Conservation (phyloP, 2,888 invertebrate genomes). For the Callinectes sapidus region DNA sequence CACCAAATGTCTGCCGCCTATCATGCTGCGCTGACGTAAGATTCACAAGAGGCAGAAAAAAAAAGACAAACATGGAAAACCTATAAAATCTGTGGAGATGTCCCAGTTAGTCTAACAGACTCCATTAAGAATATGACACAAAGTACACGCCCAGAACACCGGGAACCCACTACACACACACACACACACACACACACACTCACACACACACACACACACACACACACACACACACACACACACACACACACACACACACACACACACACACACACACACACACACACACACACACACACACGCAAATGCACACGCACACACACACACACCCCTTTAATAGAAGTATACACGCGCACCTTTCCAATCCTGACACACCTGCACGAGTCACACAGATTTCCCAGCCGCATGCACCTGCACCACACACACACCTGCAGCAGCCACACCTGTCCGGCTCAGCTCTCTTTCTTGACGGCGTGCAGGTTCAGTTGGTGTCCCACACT, state of each 20-base stretch:
- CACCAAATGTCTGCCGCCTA: constrained; percentile 48
- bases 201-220: constrained; percentile 16
- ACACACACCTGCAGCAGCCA: neutral
- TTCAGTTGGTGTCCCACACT: neutral
- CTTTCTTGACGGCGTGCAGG: neutral
- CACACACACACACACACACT: neutral
- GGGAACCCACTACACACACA: constrained; percentile 17
- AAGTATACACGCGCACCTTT: neutral
- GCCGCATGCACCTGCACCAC: constrained; percentile 22
- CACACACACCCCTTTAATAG: neutral
- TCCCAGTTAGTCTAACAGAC: constrained; percentile 45
- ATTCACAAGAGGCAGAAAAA: constrained; percentile 49
- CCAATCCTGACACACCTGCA: neutral
- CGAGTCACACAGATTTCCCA: constrained; percentile 15
- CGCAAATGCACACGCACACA: neutral
- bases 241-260: constrained; percentile 32
- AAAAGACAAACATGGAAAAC: constrained; percentile 52
- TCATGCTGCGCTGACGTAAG: constrained; percentile 40
- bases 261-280: neutral
- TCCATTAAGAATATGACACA: constrained; percentile 45
- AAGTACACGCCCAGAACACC: constrained; percentile 34
- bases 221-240: constrained; percentile 9
- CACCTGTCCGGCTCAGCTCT: neutral
- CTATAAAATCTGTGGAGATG: constrained; percentile 43
- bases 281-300: neutral